These are phyloP conservation scores for Timandra comae DNA, from an alignment of 2,888 invertebrate genomes.

Conservation along the genomic window DNA sequence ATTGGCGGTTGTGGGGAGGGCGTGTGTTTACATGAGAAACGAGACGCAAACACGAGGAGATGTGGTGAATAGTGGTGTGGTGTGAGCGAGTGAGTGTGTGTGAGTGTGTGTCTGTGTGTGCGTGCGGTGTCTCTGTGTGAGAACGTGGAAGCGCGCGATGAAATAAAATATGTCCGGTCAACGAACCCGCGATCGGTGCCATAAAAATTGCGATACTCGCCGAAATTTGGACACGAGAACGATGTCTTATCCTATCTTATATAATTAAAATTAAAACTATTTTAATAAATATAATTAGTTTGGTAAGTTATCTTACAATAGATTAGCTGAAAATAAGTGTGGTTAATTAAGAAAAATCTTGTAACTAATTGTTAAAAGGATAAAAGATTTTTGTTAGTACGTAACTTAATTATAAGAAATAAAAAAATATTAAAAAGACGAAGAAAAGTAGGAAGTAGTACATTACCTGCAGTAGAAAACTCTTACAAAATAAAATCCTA, in stretches of 20 bases:
- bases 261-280: background rate
- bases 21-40: slow-evolving; percentile 63
- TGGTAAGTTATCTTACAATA: too few species aligned
- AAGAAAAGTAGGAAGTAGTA: too few species aligned
- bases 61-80: slow-evolving; percentile 53
- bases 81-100: slow-evolving; percentile 57
- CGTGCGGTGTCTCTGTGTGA: slow-evolving; percentile 59
- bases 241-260: slow-evolving; percentile 11
- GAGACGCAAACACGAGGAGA: slow-evolving; percentile 65
- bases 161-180: slow-evolving; percentile 78
- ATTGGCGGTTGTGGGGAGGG: slow-evolving; percentile 42
- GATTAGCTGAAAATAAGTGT: too few species aligned
- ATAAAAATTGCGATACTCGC: slow-evolving; percentile 75
- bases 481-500: too few species aligned
- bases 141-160: slow-evolving; percentile 76
- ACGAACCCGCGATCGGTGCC: slow-evolving; percentile 71
- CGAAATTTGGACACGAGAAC: slow-evolving; percentile 67
- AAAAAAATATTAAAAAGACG: too few species aligned
- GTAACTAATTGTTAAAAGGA: too few species aligned
- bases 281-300: too few species aligned
- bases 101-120: slow-evolving; percentile 46
- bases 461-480: too few species aligned
- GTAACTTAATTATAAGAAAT: too few species aligned
- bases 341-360: too few species aligned
- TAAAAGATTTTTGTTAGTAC: too few species aligned